Evolutionary conservation across 2,888 invertebrate genomes (phyloP), one percentile per base, ranked within the genome.

Genomic region (Orchesella flavescens): DNA sequence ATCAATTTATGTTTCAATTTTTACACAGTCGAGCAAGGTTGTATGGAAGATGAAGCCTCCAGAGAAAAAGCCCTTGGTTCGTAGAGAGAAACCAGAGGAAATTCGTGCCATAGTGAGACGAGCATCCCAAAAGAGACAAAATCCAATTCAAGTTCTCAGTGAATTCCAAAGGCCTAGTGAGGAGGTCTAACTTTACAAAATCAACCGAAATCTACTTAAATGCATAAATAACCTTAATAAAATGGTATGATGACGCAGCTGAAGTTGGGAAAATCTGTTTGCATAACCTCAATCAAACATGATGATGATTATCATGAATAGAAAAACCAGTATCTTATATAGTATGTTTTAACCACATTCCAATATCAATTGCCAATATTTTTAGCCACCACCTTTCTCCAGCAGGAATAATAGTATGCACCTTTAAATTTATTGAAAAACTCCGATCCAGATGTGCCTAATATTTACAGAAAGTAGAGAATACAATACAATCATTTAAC

Each of bases 41-140:
- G 78, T 83, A 17, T 83, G 83, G 83, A 83, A 83, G 68, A 92
- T 93, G 92, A 92, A 91, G 85, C 92, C 92, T 5, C 93, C 93
- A 53, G 92, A 92, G 88, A 93, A 93, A 90, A 92, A 93, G 87
- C 92, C 92, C 0, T 89, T 93, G 55, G 90, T 91, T 13, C 88
- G 89, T 34, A 84, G 82, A n/a, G 86, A 87, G 84, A 80, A 80
- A 59, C 85, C 85, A 9, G 85, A 85, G 57, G 85, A 85, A 59
- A 77, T 83, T 21, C 85, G 85, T 77, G 85, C 83, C 77, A 85
- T 85, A 49, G 85, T 85, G 46, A 49, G 85, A 53, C 80, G 85
- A 15, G 85, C 80, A 23, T 81, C 80, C 13, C 85, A 85, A 74
- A 85, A 84, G 66, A 46, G 85, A 46, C 79, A 68, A 44, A 85